A percentile compares a stretch with the other conserved stretches of the same genome.
Conservation (phyloP, 1,140 invertebrate species). For the Cylas formicarius region DNA sequence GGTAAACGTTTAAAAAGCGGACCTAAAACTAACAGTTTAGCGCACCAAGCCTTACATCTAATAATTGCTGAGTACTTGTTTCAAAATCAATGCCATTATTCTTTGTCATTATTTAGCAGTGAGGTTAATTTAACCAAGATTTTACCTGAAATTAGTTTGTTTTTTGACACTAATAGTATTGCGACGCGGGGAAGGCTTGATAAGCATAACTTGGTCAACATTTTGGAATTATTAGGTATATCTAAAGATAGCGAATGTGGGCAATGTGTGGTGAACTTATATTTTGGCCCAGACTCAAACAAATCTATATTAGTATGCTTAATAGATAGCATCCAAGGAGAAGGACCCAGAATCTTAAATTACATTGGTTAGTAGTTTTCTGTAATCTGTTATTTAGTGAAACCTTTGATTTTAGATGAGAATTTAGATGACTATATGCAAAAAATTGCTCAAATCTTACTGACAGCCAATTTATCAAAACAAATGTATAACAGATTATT, state of each 20-base stretch:
- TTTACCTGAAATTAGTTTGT: conserved; percentile 25
- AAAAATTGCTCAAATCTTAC: conserved; percentile 5
- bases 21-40: conserved; percentile 34
- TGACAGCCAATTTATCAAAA: conserved; percentile 1
- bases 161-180: conserved; percentile 5
- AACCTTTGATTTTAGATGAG: conserved; percentile 5
- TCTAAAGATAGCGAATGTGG: conserved; percentile 14
- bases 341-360: background rate
- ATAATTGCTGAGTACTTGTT: conserved; percentile 51
- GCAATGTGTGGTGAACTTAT: background rate
- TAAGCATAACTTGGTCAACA: conserved; percentile 23
- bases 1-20: conserved; percentile 27
- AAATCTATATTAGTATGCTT: background rate
- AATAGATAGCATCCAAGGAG: background rate
- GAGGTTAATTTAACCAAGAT: conserved; percentile 44
- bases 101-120: conserved; percentile 50
- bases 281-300: background rate
- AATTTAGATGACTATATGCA: conserved; percentile 13
- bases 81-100: conserved; percentile 48
- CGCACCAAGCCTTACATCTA: conserved; percentile 49
- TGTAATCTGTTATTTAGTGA: background rate
- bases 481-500: conserved; percentile 7
- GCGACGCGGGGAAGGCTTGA: conserved; percentile 9
- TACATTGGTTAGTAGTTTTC: background rate
- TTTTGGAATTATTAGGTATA: conserved; percentile 28